Conservation (phyloP, 2,888 invertebrate species). For the Achlya flavicornis region DNA sequence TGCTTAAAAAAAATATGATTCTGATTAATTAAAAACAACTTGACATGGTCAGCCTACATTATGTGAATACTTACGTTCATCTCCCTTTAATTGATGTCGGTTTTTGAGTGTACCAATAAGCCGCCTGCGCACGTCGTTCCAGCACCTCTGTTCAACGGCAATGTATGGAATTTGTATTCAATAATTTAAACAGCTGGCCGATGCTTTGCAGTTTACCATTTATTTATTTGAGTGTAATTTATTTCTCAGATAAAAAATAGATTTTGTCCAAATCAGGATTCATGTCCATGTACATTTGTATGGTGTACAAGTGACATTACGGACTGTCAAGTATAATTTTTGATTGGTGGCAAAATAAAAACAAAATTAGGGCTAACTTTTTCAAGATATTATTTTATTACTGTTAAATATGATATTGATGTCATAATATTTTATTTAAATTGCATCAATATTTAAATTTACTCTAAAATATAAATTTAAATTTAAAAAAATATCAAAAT, state of each 20-base stretch:
- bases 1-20: too few species aligned
- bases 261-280: constrained; percentile 42
- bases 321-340: background rate
- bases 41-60: constrained; percentile 23
- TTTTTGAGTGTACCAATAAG: constrained; percentile 72
- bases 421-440: background rate
- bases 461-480: background rate
- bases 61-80: constrained; percentile 53
- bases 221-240: constrained; percentile 56
- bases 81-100: constrained; percentile 77
- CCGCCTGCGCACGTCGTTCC: constrained; percentile 62
- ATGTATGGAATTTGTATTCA: constrained; percentile 78
- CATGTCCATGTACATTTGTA: constrained; percentile 20
- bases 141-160: constrained; percentile 63
- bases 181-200: constrained; percentile 67
- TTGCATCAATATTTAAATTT: constrained; percentile 14
- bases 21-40: background rate
- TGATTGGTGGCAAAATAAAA: background rate
- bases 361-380: background rate
- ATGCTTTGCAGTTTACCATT: constrained; percentile 49
- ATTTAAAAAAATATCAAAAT: constrained; percentile 11
- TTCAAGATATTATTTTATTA: background rate
- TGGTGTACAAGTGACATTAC: background rate
- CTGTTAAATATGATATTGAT: too few species aligned
- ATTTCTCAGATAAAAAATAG: constrained; percentile 52